phyloP scores from a whole-genome alignment of 2,113 vertebrate genomes.

The Benitochromis conjunctus region DNA sequence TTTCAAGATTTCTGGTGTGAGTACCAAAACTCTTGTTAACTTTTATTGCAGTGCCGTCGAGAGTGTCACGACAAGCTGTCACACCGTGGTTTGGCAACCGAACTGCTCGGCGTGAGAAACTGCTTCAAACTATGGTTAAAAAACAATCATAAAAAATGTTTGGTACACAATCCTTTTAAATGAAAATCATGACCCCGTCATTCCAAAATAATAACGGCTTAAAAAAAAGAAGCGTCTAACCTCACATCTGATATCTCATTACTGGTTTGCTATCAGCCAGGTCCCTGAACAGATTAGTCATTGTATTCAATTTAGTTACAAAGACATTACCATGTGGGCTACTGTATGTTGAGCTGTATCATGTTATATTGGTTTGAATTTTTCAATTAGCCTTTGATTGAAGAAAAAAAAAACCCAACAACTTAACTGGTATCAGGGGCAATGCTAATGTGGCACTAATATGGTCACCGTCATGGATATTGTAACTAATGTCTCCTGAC shows the following conservation, averaged over 20 bases:
- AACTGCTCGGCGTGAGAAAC: not conserved
- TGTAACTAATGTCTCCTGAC: not conserved
- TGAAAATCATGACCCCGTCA: not conserved
- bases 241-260: not conserved
- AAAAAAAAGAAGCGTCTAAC: not conserved
- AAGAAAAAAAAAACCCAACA: not conserved
- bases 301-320: not conserved
- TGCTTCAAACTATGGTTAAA: not conserved
- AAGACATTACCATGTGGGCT: not conserved
- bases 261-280: not conserved
- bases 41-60: not conserved
- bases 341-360: not conserved
- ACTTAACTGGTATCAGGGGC: not conserved
- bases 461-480: not conserved
- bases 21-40: not conserved
- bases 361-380: not conserved
- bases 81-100: not conserved
- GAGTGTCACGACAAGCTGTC: not conserved
- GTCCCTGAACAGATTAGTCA: not conserved
- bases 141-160: not conserved
- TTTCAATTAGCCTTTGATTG: not conserved
- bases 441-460: not conserved
- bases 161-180: not conserved
- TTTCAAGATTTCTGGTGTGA: not conserved
- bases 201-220: not conserved